phyloP scores from a whole-genome alignment of 2,888 invertebrate species.

The Brenthis ino region DNA sequence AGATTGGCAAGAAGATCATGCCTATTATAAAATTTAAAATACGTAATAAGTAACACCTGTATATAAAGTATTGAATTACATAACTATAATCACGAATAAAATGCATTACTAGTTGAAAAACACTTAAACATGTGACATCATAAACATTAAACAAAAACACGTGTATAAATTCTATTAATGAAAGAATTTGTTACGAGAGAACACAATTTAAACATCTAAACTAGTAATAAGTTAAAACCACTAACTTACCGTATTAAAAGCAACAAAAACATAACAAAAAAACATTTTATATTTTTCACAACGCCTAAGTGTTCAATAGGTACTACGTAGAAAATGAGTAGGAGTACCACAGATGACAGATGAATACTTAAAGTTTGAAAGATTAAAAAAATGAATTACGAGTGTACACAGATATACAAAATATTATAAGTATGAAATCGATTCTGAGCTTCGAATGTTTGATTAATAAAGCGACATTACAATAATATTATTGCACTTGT shows the following conservation, averaged over 20 bases:
- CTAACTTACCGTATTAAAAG: constrained; percentile 33
- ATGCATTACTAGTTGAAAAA: constrained; percentile 1
- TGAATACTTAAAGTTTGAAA: neutral
- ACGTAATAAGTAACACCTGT: neutral
- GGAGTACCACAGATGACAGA: neutral
- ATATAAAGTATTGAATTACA: constrained; percentile 3
- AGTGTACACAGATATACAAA: no score
- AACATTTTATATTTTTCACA: constrained; percentile 30
- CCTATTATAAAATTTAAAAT: neutral
- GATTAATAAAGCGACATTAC: no score
- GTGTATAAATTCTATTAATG: neutral
- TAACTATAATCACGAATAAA: neutral
- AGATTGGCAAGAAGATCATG: neutral
- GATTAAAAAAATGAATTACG: no score
- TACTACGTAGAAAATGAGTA: constrained; percentile 13
- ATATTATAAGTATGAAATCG: no score
- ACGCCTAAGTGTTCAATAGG: constrained; percentile 1
- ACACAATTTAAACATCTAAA: neutral
- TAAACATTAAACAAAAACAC: constrained; percentile 8
- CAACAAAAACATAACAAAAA: constrained; percentile 26
- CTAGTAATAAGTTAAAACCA: constrained; percentile 2
- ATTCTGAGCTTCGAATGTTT: no score
- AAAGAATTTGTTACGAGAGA: neutral
- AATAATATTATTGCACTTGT: no score
- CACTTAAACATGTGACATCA: constrained; percentile 7